Evolutionary conservation across 2,113 vertebrate genomes (phyloP).

Genomic region (Indicator indicator): DNA sequence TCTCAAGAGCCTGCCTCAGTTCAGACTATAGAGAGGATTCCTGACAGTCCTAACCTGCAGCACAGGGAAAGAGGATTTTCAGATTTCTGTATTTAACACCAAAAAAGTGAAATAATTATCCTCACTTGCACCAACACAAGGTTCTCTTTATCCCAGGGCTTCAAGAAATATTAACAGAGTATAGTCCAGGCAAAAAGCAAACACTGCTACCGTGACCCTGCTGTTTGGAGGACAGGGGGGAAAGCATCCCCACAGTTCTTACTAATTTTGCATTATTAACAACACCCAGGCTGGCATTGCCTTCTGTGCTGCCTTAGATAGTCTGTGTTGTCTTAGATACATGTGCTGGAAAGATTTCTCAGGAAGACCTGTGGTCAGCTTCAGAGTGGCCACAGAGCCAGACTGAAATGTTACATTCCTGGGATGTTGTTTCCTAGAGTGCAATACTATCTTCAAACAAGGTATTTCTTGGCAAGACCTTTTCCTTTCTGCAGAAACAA

Average conservation of each 20-base stretch:
- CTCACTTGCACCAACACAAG: not conserved
- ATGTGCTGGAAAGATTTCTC: not conserved
- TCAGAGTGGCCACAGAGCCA: not conserved
- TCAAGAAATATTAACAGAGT: not conserved
- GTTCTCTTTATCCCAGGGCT: rapidly evolving
- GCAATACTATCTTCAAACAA: not conserved
- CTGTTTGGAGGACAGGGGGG: not conserved
- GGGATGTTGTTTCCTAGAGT: not conserved
- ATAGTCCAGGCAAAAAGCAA: not conserved
- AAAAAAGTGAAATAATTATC: not conserved
- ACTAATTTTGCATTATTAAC: not conserved
- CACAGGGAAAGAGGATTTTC: not conserved
- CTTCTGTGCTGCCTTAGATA: not conserved
- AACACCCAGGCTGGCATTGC: not conserved
- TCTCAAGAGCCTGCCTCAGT: not conserved
- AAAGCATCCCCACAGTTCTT: not conserved
- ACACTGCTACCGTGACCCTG: not conserved
- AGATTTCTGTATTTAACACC: not conserved
- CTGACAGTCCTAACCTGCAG: not conserved
- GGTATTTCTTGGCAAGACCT: not conserved
- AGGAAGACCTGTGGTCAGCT: not conserved
- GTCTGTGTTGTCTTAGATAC: not conserved
- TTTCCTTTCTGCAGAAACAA: not conserved
- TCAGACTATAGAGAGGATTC: not conserved
- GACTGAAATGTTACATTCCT: not conserved